Conservation (phyloP, 2,797 vertebrate genomes). For the Urosaurus nigricauda region DNA sequence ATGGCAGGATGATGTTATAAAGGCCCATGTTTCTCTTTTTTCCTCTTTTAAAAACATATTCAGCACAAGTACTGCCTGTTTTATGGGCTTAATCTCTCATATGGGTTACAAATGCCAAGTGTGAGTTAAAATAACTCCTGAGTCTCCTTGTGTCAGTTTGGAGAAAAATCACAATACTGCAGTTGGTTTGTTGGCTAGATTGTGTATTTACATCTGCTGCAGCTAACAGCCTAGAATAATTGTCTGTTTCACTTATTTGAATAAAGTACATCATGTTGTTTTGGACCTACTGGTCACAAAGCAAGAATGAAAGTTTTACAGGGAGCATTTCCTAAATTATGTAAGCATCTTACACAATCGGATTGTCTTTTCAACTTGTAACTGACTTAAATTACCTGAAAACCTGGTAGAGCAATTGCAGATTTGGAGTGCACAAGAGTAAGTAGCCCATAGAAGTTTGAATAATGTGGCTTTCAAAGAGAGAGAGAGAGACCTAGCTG, state of each 20-base stretch:
- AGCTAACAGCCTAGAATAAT: slow-evolving; percentile 7
- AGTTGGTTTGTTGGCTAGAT: not conserved
- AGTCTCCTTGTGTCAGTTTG: not conserved
- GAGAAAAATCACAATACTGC: not conserved
- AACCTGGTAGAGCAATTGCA: not conserved
- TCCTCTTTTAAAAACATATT: not conserved
- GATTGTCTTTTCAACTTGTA: not conserved
- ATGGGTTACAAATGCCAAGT: not conserved
- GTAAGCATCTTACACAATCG: not conserved
- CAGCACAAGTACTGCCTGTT: too few relatives aligned
- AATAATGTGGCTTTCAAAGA: not conserved
- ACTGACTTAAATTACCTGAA: slow-evolving; percentile 9
- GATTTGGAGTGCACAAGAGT: slow-evolving; percentile 1
- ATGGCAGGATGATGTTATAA: too few relatives aligned
- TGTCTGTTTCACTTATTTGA: not conserved
- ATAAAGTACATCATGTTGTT: not conserved
- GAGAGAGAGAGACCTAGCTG: not conserved
- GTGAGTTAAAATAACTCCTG: not conserved
- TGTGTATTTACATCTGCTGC: slow-evolving; percentile 1
- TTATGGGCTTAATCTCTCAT: too few relatives aligned
- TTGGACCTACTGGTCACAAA: not conserved
- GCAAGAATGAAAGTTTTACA: slow-evolving; percentile 7
- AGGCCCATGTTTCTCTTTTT: not conserved
- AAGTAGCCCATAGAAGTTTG: slow-evolving; percentile 9
- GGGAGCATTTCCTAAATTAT: slow-evolving; percentile 12